phyloP scores from a whole-genome alignment of 2,888 invertebrate genomes.

The Ramazzottius varieornatus region DNA sequence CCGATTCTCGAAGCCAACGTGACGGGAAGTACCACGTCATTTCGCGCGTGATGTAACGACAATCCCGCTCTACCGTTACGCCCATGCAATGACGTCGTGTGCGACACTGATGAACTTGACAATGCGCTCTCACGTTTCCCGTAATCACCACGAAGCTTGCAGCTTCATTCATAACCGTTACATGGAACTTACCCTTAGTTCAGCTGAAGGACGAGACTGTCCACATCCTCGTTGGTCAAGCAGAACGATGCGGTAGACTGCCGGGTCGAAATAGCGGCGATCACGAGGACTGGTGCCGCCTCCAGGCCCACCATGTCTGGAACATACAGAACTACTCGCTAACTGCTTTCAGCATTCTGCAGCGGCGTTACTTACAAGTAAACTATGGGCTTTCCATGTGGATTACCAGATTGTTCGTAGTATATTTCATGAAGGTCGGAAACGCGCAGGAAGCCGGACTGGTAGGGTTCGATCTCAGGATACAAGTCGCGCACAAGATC shows the following conservation, averaged over 20 bases:
- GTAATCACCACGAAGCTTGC: too few species aligned
- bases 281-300: constrained; percentile 12
- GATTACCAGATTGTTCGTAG: constrained; percentile 17
- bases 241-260: constrained; percentile 15
- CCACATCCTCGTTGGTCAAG: constrained; percentile 18
- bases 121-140: too few species aligned
- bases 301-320: constrained; percentile 13
- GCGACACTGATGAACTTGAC: too few species aligned
- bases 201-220: constrained; percentile 16
- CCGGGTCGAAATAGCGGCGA: constrained; percentile 17
- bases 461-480: constrained; percentile 16
- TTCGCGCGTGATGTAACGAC: too few species aligned
- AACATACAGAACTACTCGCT: too few species aligned
- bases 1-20: too few species aligned
- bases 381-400: constrained; percentile 16
- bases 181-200: constrained; percentile 13
- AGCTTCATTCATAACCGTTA: too few species aligned
- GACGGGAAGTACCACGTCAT: too few species aligned
- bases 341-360: too few species aligned
- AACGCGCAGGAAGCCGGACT: constrained; percentile 15
- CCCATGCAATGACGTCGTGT: too few species aligned
- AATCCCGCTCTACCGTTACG: too few species aligned
- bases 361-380: constrained; percentile 14
- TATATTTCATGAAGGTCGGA: constrained; percentile 17
- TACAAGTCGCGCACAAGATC: constrained; percentile 10